Base-by-base conservation (phyloP, 2,797 vertebrate species). In the Tarsius wallacei region DNA sequence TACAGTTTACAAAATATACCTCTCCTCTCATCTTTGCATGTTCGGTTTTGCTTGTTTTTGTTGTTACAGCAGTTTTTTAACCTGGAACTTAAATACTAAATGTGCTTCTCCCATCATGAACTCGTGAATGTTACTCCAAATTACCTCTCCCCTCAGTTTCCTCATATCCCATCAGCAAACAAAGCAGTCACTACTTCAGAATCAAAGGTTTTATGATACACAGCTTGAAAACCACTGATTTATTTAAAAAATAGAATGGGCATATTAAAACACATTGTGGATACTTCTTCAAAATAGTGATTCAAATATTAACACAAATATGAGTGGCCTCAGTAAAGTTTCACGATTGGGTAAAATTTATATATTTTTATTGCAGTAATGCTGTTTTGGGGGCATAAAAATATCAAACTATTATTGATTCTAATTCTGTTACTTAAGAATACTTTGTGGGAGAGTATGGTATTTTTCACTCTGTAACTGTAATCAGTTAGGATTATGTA, bases 1-100 rank as follows among this genome's bases (percentile, higher is more conserved):
- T 10, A 53, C 3, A 21, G 5, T 24, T 5, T 19, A 16, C 19
- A n/a, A 91, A 57, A 15, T 0, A 6, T 0, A 7, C 14, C 21
- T 47, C 77, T 22, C 33, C 31, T 7, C 1, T 4, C 9, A 2
- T 22, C 57, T n/a, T 5, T 51, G 5, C 2, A 16, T 3, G 5
- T 49, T 2, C 1, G 10, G 17, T 26, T 64, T 33, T n/a, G 9
- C 49, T 36, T 28, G 0, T n/a, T 21, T n/a, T 64, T 47, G 11
- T 33, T 86, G 14, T 11, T 36, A 36, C 17, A 77, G 17, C 28
- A 17, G 17, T 3, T 22, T 14, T 19, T 74, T n/a, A 7, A 36
- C 22, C 31, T 42, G 19, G 51, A 36, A 17, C 57, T 42, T 21
- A 42, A 61, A 53, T 9, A 15, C n/a, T 33, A 36, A n/a, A 1